Evolutionary conservation across 2,797 vertebrate genomes (phyloP).

Genomic region (Leontocebus nigricollis): DNA sequence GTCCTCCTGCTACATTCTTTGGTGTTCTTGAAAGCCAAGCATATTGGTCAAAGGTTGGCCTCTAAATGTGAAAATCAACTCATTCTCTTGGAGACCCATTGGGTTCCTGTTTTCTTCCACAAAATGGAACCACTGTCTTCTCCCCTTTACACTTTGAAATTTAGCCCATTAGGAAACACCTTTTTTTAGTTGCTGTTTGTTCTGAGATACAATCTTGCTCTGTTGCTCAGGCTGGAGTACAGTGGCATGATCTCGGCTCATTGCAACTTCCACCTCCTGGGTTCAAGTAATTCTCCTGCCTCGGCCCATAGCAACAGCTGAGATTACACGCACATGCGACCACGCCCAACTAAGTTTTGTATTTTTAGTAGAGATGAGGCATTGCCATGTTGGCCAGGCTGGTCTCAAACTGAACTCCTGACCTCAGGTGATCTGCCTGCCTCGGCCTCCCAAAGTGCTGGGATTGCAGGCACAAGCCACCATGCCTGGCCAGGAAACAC

Average conservation of each 20-base stretch:
- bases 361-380: neutral
- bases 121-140: neutral
- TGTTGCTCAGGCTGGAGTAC: neutral
- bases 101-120: neutral
- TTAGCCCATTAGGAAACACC: neutral
- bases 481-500: neutral
- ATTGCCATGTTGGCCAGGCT: neutral
- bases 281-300: neutral
- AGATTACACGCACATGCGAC: neutral
- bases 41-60: neutral
- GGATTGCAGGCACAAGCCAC: neutral
- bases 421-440: neutral
- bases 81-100: neutral
- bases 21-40: neutral
- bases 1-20: neutral
- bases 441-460: neutral
- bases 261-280: neutral
- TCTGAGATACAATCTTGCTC: neutral
- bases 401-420: neutral
- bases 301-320: neutral
- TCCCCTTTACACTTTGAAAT: neutral
- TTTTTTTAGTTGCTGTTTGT: neutral
- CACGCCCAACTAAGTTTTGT: neutral
- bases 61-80: neutral
- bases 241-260: neutral